Conservation (phyloP, 2,797 vertebrate species). For the Acestrorhynchus altus region DNA sequence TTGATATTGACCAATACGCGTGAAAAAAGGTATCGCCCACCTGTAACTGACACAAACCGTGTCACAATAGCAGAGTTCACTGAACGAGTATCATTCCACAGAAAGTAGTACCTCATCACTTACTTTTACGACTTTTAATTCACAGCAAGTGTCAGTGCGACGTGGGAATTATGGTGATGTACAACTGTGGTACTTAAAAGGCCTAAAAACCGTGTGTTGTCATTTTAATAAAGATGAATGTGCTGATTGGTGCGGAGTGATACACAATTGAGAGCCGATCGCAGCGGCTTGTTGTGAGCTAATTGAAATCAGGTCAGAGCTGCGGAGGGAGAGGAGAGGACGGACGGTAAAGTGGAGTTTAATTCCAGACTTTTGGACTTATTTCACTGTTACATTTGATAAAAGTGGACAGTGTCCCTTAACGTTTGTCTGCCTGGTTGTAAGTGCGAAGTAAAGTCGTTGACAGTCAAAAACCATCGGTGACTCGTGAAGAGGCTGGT, state of each 20-base stretch:
- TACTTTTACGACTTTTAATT: background rate
- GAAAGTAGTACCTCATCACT: conserved; percentile 32
- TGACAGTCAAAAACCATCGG: too few relatives aligned
- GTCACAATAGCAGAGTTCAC: too few relatives aligned
- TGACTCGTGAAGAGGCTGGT: too few relatives aligned
- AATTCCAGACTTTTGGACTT: too few relatives aligned
- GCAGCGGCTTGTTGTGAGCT: background rate
- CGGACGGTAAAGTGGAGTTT: background rate
- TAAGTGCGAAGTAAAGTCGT: background rate
- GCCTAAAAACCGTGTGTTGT: background rate
- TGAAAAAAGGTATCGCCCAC: too few relatives aligned
- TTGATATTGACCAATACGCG: too few relatives aligned
- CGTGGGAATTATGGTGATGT: too few relatives aligned
- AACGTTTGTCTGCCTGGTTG: background rate
- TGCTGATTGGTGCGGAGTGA: conserved; percentile 1
- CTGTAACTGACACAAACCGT: too few relatives aligned
- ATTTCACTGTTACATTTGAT: background rate
- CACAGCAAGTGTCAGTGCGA: background rate
- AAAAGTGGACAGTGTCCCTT: background rate
- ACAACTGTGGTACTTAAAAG: background rate
- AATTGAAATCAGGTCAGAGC: background rate
- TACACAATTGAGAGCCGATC: background rate
- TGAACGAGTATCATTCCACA: conserved; percentile 23
- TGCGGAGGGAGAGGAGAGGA: background rate
- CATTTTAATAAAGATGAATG: background rate